Evolutionary conservation across 53 echinoderm and acorn worm genomes (phyloP).

Genomic region (Paelopatides confundens): DNA sequence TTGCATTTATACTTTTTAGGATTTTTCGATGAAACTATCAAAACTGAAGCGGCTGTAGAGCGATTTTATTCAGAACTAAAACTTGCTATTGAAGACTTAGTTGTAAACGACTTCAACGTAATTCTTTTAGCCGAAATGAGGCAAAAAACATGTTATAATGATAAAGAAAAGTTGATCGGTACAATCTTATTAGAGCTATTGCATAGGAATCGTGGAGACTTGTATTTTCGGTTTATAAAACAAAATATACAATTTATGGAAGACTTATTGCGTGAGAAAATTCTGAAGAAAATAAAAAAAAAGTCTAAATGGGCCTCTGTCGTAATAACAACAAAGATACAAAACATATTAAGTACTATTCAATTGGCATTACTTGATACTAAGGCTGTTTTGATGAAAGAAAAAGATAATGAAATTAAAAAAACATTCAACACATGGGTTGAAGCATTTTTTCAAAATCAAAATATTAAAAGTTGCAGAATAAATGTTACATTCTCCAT

Average conservation of each 20-base stretch:
- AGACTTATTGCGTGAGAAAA: not conserved
- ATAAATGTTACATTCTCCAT: too few species aligned
- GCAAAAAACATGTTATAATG: not conserved
- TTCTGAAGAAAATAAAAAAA: too few species aligned
- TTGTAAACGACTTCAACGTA: not conserved
- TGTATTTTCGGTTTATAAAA: not conserved
- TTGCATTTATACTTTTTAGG: not conserved
- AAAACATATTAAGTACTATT: too few species aligned
- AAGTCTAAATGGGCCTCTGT: too few species aligned
- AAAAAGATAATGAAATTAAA: too few species aligned
- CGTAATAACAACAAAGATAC: too few species aligned
- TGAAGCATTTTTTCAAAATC: too few species aligned
- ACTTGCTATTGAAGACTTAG: not conserved
- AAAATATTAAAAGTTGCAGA: too few species aligned
- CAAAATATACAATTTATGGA: not conserved
- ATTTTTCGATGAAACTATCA: not conserved
- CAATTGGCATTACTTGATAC: too few species aligned
- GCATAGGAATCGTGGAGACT: not conserved
- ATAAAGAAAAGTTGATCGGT: not conserved
- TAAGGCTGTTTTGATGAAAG: too few species aligned
- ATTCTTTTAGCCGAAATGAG: not conserved
- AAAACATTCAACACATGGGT: too few species aligned
- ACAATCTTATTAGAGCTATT: not conserved
- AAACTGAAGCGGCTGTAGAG: not conserved
- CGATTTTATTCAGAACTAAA: not conserved